Evolutionary conservation across 1,140 invertebrate genomes (phyloP), one percentile per base, ranked within the genome.

Genomic region (Pseudoatta argentina): DNA sequence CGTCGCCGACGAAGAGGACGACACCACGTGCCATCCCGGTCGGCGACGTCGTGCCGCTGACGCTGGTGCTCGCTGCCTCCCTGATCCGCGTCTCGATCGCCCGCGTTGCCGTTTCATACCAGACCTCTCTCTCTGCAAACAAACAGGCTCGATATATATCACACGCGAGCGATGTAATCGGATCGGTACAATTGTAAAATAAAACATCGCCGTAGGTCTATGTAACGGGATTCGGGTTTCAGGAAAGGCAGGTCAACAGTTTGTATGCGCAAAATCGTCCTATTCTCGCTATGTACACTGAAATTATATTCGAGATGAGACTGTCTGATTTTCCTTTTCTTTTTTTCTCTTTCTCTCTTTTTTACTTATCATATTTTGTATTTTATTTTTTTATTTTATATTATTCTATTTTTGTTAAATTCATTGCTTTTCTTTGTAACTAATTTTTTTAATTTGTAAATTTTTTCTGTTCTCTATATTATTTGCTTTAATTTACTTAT

Each of bases 1-100:
- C 98, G 94, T 98, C 98, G 0, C 97, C 98, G 5, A 98, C 96
- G 90, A 98, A 97, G 61, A 98, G 94, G 48, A 98, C 97, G n/a
- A 98, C 96, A 92, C 92, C 91, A 55, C 90, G 83, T 12, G 93
- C 93, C 71, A 92, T 91, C n/a, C 89, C 91, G 30, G 57, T 51
- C 83, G 91, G 89, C 18, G 92, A 86, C 67, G 88, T 90, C 67
- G 87, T 87, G 55, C 90, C 91, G 63, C 89, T 89, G 61, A 85
- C 83, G 79, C 90, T 92, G 67, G 89, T 81, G 57, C 77, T 86
- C 55, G 88, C 86, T 53, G 90, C 86, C n/a, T 87, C 90, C 64
- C 92, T 91, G 55, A 94, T 86, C 77, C 93, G 89, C 51, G 90
- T 61, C 85, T 93, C 93, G 87, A 94, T 94, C 59, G 87, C 91